Conservation (phyloP, 64 coral and sea anemone species). For the Acropora tenuis region DNA sequence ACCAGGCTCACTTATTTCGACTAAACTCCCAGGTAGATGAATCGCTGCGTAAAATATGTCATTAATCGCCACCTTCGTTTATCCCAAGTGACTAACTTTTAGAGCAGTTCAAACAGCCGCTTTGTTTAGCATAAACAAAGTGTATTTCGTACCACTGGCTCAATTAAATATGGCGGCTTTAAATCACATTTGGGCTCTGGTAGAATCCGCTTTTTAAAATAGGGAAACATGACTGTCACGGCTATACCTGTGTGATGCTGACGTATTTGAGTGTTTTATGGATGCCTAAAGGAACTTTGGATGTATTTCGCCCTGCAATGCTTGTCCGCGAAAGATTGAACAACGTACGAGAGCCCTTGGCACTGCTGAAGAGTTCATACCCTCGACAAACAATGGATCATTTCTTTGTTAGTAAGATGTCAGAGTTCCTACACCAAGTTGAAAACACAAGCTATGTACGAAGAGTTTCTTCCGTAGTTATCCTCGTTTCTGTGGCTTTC, state of each 20-base stretch:
- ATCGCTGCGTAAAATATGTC: too few species aligned
- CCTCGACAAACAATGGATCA: constrained; percentile 6
- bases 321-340: constrained; percentile 34
- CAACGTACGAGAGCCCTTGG: constrained; percentile 8
- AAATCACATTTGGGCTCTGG: neutral
- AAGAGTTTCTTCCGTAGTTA: constrained; percentile 52
- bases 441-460: constrained; percentile 37
- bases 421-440: constrained; percentile 47
- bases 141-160: neutral
- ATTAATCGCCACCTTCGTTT: too few species aligned
- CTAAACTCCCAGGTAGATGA: too few species aligned
- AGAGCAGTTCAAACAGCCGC: neutral
- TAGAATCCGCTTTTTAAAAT: too few species aligned
- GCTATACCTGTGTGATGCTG: too few species aligned
- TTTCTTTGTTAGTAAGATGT: constrained; percentile 7
- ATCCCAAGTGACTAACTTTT: too few species aligned
- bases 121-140: neutral
- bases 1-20: too few species aligned
- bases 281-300: neutral
- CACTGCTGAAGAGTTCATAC: neutral
- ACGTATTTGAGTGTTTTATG: too few species aligned
- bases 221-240: too few species aligned
- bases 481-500: constrained; percentile 48
- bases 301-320: neutral
- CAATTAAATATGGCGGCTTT: neutral